Evolutionary conservation across 2,797 vertebrate species (phyloP), one percentile per base, ranked within the genome.

Genomic region (Sebastes vulpes): DNA sequence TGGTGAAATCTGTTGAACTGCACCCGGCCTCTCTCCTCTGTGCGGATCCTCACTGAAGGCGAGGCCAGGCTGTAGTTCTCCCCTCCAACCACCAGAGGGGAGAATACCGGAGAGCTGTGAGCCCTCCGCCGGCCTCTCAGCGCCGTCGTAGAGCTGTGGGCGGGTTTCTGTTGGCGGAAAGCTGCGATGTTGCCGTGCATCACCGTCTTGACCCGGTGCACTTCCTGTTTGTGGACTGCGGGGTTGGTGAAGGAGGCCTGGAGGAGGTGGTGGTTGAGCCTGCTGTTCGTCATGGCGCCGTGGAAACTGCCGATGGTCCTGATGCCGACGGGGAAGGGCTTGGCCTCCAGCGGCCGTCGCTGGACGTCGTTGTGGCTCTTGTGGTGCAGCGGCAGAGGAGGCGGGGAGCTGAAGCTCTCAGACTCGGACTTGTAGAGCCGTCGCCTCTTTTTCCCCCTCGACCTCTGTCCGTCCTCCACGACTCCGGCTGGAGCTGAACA

Each of bases 391-490:
- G 74, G 92, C 75, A 32, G 32, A 68, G 84, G 67, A 0, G 87
- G 70, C 2, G 83, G 84, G 0, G 88, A 85, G 65, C 86, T 75
- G 65, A 95, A 89, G 3, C 89, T 66, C 16, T 96, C 96, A 0
- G 96, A 96, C 65, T 97, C 96, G 0, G 96, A 96, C 72, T 94
- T 96, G 83, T 96, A 96, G 79, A 96, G 95, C 3, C 94, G 58
- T 20, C 96, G 86, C 64, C 95, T 90, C 92, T 97, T 97, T 82
- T 91, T 94, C 0, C 83, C 90, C 5, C 92, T 73, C 1, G 72
- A 58, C 16, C 92, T 75, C 60, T 77, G 91, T 3, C 83, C 91
- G 0, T 95, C 94, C 16, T 87, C 94, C 65, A 56, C 79, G 12
- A 32, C 87, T 74, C 46, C 92, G 5, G 67, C 7, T 2, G 72